Evolutionary conservation across 1,140 invertebrate genomes (phyloP).

Genomic region (Portunus trituberculatus): DNA sequence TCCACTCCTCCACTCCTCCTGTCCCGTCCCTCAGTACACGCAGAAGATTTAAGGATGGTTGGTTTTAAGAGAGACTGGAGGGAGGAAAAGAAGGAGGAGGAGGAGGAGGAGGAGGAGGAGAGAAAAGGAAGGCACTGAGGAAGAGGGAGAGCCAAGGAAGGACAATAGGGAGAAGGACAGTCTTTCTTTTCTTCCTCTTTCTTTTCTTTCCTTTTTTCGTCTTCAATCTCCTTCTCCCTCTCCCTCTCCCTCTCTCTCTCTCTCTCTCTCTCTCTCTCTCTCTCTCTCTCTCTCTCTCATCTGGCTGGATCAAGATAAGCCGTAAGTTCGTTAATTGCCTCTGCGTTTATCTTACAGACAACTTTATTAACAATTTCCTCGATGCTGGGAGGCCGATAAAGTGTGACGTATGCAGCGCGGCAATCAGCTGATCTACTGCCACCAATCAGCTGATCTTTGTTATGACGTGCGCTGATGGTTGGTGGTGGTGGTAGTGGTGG

Average conservation of each 20-base stretch:
- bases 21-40: background rate
- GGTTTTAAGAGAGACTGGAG: background rate
- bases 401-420: background rate
- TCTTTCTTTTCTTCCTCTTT: background rate
- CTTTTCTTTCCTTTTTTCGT: background rate
- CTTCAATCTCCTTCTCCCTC: background rate
- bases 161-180: background rate
- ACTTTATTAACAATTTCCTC: constrained; percentile 14
- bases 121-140: background rate
- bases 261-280: constrained; percentile 20
- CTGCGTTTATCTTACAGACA: background rate
- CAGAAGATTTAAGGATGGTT: background rate
- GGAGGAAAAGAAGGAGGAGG: background rate
- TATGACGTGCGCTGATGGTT: background rate
- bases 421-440: background rate
- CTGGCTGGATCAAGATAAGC: background rate
- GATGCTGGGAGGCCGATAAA: background rate
- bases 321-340: background rate
- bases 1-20: no score
- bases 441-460: constrained; percentile 12
- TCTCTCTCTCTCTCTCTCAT: constrained; percentile 15
- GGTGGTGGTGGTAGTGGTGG: background rate
- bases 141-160: background rate
- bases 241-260: background rate
- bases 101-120: background rate